Base-by-base conservation (phyloP, 2,888 invertebrate genomes). In the Polydesmus complanatus region DNA sequence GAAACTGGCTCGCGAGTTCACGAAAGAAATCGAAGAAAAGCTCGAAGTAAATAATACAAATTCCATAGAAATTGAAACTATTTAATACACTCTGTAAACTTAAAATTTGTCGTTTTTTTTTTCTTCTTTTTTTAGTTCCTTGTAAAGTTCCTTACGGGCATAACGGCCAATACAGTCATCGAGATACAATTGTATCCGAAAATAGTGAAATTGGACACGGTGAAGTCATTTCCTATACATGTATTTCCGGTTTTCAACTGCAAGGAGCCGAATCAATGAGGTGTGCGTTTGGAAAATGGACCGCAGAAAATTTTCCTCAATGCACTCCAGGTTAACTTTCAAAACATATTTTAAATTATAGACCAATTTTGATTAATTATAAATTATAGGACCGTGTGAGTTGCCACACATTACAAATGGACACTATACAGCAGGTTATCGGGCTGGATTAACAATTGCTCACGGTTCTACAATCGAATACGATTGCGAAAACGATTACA, bases 271-370 rank as follows among this genome's bases (percentile, higher is more conserved):
- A 82, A 1, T 83, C 84, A 67, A 74, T 89, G 37, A 79, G 83
- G 27, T 89, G 89, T 69, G 85, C 84, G 79, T 83, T 85, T 65
- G 89, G 89, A 2, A 85, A 87, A 68, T 89, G 88, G 88, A 84
- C 86, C 0, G 84, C 83, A 0, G 81, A 83, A 11, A 80, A 80
- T 56, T 80, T 84, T 73, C 88, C 88, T 0, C 85, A 86, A 69
- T 89, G 89, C 71, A 80, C 82, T 3, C 83, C 88, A 69, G 82
- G 84, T 84, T 74, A 67, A 67, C 72, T 22, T 21, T 27, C 3
- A 11, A 53, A 18, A 22, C 23, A 22, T 18, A 21, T 27, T 27
- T 53, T 27, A 2, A 25, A 54, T 54, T 25, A 19, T 51, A n/a
- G 3, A 47, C 11, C 56, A 27, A 56, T 47, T 56, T 37, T 37